Evolutionary conservation across 1,140 invertebrate genomes (phyloP).

Genomic region (Zeugodacus cucurbitae): DNA sequence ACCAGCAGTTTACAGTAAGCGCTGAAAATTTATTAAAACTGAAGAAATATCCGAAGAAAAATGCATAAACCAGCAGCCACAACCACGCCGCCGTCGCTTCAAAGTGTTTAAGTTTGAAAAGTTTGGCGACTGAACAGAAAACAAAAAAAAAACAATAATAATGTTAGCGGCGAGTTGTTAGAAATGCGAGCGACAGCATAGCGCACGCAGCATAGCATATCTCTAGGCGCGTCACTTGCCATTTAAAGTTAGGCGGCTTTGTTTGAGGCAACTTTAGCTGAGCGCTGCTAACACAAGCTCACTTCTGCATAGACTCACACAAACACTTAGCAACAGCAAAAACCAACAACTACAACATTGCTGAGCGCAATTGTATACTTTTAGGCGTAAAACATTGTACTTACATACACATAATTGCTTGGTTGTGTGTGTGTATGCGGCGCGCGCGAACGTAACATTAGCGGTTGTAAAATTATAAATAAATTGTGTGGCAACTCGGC

Average conservation of each 20-base stretch:
- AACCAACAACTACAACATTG: background rate
- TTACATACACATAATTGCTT: background rate
- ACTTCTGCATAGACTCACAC: background rate
- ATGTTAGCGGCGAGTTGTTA: background rate
- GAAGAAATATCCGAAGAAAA: background rate
- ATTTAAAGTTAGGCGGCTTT: background rate
- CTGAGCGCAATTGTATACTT: background rate
- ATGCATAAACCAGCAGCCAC: background rate
- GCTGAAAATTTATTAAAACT: constrained; percentile 19
- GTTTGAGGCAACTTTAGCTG: background rate
- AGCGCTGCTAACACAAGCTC: background rate
- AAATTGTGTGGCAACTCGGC: background rate
- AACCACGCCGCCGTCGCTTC: background rate
- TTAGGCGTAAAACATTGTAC: background rate
- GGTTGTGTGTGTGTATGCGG: background rate
- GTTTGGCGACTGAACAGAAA: background rate
- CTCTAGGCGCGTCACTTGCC: background rate
- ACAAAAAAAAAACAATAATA: background rate
- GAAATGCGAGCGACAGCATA: background rate
- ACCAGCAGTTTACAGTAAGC: background rate
- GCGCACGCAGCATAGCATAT: background rate
- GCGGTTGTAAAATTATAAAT: background rate
- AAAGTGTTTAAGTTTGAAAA: constrained; percentile 20
- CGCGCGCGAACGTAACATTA: background rate
- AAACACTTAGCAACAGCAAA: too few relatives aligned